A percentile compares a stretch with the other conserved stretches of the same genome.
Evolutionary conservation across 1,140 invertebrate genomes (phyloP).

Genomic region (Gryllus bimaculatus): DNA sequence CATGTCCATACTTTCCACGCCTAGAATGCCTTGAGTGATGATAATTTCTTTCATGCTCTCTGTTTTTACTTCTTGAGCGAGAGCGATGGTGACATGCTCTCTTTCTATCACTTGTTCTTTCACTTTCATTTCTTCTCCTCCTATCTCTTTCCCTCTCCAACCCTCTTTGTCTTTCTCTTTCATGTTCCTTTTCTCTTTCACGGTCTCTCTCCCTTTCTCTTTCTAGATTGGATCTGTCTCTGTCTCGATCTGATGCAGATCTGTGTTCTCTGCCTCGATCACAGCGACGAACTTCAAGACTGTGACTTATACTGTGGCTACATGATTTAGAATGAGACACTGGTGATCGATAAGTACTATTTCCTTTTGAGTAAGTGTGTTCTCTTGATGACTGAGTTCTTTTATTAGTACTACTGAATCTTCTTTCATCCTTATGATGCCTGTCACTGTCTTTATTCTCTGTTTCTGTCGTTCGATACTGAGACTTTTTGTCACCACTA

Average conservation of each 20-base stretch:
- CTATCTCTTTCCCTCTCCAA: conserved; percentile 36
- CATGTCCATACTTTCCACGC: conserved; percentile 28
- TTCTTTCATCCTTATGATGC: conserved; percentile 24
- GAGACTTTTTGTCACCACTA: conserved; percentile 21
- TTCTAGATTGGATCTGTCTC: conserved; percentile 26
- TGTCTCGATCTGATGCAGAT: conserved; percentile 30
- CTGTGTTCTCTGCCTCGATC: background rate
- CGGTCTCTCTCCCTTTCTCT: conserved; percentile 27
- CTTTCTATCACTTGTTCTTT: conserved; percentile 24
- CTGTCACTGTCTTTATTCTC: conserved; percentile 36
- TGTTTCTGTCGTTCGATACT: conserved; percentile 28
- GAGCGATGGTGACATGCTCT: conserved; percentile 34
- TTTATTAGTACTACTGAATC: background rate
- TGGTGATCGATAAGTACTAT: background rate
- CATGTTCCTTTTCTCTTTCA: conserved; percentile 22
- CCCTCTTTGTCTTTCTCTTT: conserved; percentile 22
- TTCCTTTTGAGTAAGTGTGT: background rate
- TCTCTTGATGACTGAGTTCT: background rate
- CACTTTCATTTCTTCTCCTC: conserved; percentile 30
- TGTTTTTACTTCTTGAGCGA: background rate
- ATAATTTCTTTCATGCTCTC: background rate
- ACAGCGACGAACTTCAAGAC: too few species aligned
- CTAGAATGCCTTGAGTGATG: background rate
- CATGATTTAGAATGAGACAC: background rate
- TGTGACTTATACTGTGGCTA: background rate